These are phyloP conservation scores for Gymnodraco acuticeps DNA, from an alignment of 2,797 vertebrate genomes.

Conservation along the genomic window DNA sequence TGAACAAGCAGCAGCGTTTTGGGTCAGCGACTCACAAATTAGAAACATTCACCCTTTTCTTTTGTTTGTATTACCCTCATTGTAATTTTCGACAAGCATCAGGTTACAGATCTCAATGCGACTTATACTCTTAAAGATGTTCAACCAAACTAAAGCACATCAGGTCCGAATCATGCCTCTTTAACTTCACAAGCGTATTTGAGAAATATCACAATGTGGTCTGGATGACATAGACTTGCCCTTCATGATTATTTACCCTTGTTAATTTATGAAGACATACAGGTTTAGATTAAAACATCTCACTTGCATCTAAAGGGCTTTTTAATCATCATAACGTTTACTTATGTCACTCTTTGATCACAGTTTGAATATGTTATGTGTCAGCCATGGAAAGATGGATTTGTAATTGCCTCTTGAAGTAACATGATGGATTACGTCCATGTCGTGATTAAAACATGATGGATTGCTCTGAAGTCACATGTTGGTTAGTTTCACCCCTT, in stretches of 20 bases:
- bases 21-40: conserved; percentile 65
- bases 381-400: conserved; percentile 48
- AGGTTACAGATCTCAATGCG: conserved; percentile 53
- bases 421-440: conserved; percentile 61
- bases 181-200: conserved; percentile 19
- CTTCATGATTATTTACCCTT: neutral
- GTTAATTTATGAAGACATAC: neutral
- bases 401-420: conserved; percentile 49
- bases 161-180: conserved; percentile 40
- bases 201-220: conserved; percentile 6
- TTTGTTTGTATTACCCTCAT: conserved; percentile 52
- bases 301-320: neutral
- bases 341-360: conserved; percentile 6
- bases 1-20: conserved; percentile 39
- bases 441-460: conserved; percentile 65
- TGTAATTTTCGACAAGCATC: conserved; percentile 43
- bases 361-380: conserved; percentile 33
- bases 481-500: conserved; percentile 32
- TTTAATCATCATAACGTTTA: conserved; percentile 10
- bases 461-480: conserved; percentile 34
- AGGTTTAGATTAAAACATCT: conserved; percentile 9
- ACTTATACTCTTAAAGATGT: conserved; percentile 40
- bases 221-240: neutral
- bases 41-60: conserved; percentile 34
- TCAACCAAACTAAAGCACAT: conserved; percentile 29